These are phyloP conservation scores for Excalfactoria chinensis DNA, from an alignment of 2,113 vertebrate species.

Conservation along the genomic window DNA sequence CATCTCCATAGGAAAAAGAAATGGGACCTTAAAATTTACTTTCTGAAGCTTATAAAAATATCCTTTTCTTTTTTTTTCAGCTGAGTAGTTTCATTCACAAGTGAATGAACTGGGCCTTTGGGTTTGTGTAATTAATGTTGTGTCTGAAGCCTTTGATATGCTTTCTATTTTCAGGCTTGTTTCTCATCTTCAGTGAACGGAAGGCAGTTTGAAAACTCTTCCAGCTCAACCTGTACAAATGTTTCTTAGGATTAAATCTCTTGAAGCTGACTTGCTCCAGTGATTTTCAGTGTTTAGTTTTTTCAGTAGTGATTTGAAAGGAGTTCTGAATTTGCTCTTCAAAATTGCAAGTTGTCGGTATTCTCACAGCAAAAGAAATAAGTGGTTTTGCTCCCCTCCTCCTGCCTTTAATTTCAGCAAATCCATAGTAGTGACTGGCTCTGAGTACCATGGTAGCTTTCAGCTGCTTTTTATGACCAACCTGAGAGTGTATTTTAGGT, in stretches of 20 bases:
- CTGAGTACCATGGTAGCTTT: slow-evolving; percentile 33
- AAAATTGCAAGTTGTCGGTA: neutral
- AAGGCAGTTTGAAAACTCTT: neutral
- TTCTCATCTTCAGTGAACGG: neutral
- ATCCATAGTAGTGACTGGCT: neutral
- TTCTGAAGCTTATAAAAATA: neutral
- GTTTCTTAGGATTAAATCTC: neutral
- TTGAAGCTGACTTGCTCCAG: neutral
- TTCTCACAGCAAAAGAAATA: slow-evolving; percentile 6
- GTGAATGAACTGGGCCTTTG: neutral
- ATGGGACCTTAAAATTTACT: neutral
- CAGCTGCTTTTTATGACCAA: slow-evolving; percentile 69
- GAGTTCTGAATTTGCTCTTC: neutral
- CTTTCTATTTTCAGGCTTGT: neutral
- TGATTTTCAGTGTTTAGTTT: neutral
- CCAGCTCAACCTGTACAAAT: neutral
- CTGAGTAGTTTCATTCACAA: neutral
- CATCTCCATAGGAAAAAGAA: neutral
- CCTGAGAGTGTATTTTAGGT: slow-evolving; percentile 59
- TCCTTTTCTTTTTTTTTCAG: neutral
- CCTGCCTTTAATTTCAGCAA: slow-evolving; percentile 20
- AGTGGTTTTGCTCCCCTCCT: slow-evolving; percentile 3
- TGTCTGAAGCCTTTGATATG: no score
- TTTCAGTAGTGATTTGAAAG: slow-evolving; percentile 23
- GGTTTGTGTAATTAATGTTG: neutral